A percentile compares a stretch with the other conserved stretches of the same genome.
Evolutionary conservation across 2,888 invertebrate genomes (phyloP).

Genomic region (Hypomecis atomaria): DNA sequence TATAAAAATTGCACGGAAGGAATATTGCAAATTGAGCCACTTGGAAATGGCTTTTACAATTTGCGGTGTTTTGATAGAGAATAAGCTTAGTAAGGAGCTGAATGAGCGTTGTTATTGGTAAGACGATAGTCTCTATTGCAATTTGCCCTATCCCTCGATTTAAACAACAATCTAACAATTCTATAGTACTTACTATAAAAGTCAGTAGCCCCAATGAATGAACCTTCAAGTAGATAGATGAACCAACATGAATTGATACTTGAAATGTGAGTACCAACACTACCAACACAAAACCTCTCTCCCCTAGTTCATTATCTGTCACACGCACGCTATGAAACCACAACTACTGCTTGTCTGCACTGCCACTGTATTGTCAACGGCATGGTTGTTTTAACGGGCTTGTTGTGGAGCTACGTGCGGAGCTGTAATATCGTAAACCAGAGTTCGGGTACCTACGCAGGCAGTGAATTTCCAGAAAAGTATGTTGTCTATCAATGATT

Average conservation of each 20-base stretch:
- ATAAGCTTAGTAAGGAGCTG: no score
- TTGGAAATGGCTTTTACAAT: slow-evolving; percentile 4
- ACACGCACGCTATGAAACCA: slow-evolving; percentile 16
- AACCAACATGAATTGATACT: not conserved
- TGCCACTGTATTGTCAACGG: not conserved
- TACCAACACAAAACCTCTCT: slow-evolving; percentile 19
- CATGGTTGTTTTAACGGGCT: not conserved
- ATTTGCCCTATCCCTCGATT: not conserved
- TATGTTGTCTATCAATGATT: no score
- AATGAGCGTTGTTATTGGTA: no score
- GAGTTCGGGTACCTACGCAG: no score
- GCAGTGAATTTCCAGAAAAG: no score
- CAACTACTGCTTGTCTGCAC: not conserved
- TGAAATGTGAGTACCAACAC: slow-evolving; percentile 10
- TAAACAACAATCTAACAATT: not conserved
- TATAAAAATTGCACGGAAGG: slow-evolving; percentile 11
- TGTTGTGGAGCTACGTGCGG: no score
- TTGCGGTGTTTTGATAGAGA: not conserved
- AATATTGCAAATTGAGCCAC: slow-evolving; percentile 6
- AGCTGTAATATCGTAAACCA: no score
- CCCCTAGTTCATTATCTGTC: slow-evolving; percentile 31
- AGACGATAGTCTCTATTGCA: no score
- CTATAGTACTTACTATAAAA: not conserved
- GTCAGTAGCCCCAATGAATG: not conserved
- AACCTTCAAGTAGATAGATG: slow-evolving; percentile 4